Percentiles rank a stretch among this genome's conserved stretches.
phyloP scores from a whole-genome alignment of 2,888 invertebrate genomes.

The Scrobipalpa atriplicella region DNA sequence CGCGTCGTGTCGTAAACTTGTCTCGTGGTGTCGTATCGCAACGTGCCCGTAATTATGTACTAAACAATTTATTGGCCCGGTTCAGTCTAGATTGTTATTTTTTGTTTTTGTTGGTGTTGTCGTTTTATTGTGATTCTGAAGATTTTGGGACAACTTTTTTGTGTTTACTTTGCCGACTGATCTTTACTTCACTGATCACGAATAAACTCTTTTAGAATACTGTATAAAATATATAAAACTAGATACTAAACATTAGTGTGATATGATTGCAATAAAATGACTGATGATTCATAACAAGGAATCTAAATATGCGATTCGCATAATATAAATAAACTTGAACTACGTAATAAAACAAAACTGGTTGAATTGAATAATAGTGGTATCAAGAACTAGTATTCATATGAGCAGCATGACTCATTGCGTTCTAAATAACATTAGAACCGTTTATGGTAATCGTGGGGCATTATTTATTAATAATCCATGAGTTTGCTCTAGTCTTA shows the following conservation, averaged over 20 bases:
- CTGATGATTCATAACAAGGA: not conserved
- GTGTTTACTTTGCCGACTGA: too few relatives aligned
- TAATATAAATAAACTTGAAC: too few relatives aligned
- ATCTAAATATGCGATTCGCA: not conserved
- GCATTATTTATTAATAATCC: too few relatives aligned
- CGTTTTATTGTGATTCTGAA: not conserved
- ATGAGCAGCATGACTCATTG: not conserved
- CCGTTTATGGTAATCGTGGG: too few relatives aligned
- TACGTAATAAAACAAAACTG: not conserved
- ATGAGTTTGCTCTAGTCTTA: too few relatives aligned
- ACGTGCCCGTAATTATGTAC: constrained; percentile 4
- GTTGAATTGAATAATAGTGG: not conserved
- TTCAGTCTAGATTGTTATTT: constrained; percentile 1
- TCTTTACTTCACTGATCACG: too few relatives aligned
- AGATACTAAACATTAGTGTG: too few relatives aligned
- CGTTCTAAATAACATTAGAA: not conserved
- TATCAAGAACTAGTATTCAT: not conserved
- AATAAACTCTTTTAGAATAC: too few relatives aligned
- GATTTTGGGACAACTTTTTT: not conserved
- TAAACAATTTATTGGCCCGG: not conserved
- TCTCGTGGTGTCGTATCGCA: not conserved
- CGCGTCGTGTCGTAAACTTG: constrained; percentile 1
- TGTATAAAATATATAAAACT: too few relatives aligned
- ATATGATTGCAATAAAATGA: too few relatives aligned
- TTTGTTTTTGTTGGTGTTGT: not conserved